phyloP scores from a whole-genome alignment of 2,888 invertebrate species.

The Sepioteuthis lessoniana region DNA sequence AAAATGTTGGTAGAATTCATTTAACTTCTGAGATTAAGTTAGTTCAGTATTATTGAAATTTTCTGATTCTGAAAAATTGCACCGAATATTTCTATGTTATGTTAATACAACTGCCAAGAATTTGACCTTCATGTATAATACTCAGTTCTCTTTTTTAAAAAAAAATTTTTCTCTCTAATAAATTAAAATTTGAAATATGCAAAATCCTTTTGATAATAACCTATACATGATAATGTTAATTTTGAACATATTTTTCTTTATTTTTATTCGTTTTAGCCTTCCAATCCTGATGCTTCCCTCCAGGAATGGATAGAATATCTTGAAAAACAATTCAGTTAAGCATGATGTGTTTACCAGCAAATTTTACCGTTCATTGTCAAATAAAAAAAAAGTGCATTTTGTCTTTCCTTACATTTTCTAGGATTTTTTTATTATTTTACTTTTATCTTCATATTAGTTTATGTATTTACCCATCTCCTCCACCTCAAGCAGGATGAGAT shows the following conservation, averaged over 20 bases:
- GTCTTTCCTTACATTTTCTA: no score
- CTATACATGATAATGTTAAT: not conserved
- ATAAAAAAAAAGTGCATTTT: no score
- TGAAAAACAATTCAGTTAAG: constrained; percentile 3
- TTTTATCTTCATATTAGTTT: no score
- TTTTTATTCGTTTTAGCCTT: not conserved
- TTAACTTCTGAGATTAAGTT: no score
- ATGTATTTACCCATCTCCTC: no score
- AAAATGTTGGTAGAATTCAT: no score
- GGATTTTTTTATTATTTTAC: no score
- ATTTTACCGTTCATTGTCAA: not conserved
- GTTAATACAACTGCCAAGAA: not conserved
- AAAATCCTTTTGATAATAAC: not conserved
- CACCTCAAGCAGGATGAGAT: no score
- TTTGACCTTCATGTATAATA: not conserved
- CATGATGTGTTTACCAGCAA: not conserved
- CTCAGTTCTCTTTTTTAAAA: not conserved
- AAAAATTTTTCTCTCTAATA: not conserved
- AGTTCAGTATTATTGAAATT: no score
- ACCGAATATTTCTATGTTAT: not conserved
- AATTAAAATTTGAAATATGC: not conserved
- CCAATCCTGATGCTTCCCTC: constrained; percentile 10
- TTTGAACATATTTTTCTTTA: not conserved
- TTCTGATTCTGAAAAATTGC: not conserved
- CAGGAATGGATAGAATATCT: constrained; percentile 34